Percentiles rank a stretch among this genome's conserved stretches.
Evolutionary conservation across 2,113 vertebrate species (phyloP).

Genomic region (Clinocottus analis): DNA sequence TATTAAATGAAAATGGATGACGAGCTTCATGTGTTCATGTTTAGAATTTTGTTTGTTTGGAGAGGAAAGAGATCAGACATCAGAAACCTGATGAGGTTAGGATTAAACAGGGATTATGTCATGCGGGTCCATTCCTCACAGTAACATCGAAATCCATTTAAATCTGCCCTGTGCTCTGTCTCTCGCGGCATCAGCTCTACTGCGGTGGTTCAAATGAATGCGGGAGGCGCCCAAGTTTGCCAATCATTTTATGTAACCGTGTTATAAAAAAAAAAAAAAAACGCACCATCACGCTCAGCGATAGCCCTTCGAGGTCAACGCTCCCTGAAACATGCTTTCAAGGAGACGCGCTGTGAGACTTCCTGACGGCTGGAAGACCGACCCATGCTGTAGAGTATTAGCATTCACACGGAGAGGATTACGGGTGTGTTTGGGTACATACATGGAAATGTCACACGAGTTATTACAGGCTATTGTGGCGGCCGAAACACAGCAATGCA

Average conservation of each 20-base stretch:
- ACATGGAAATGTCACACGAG: neutral
- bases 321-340: conserved; percentile 20
- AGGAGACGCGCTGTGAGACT: conserved; percentile 45
- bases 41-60: conserved; percentile 13
- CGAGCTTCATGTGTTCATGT: neutral
- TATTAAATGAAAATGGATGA: neutral
- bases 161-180: conserved; percentile 39
- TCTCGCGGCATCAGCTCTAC: conserved; percentile 18
- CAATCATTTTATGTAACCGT: conserved; percentile 38
- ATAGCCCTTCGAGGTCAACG: neutral
- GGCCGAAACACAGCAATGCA: conserved; percentile 20
- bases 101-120: conserved; percentile 55
- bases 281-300: conserved; percentile 15
- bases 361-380: conserved; percentile 3
- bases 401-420: conserved; percentile 14
- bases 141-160: conserved; percentile 45
- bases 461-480: neutral
- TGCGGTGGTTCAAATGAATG: conserved; percentile 16
- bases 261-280: neutral
- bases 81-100: conserved; percentile 37
- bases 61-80: conserved; percentile 36
- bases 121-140: conserved; percentile 28
- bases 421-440: conserved; percentile 7
- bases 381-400: conserved; percentile 14
- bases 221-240: conserved; percentile 27